phyloP scores from a whole-genome alignment of 2,113 vertebrate genomes.

The Rattus rattus region DNA sequence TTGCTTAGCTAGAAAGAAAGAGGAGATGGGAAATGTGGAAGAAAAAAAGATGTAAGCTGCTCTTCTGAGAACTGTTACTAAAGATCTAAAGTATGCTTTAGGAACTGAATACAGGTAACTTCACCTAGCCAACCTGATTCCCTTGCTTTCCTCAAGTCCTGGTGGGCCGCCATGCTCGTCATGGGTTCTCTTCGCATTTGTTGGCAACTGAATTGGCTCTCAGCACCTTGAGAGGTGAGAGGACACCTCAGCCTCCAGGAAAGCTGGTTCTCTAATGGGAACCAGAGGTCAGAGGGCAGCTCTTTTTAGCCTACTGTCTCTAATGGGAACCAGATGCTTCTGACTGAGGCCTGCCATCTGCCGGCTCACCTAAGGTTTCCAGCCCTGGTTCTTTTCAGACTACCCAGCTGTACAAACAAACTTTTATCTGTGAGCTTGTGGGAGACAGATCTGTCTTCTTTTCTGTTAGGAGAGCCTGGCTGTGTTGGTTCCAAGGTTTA shows the following conservation, averaged over 20 bases:
- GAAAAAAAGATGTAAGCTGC: background rate
- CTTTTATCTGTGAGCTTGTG: constrained; percentile 54
- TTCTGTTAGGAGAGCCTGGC: constrained; percentile 25
- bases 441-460: constrained; percentile 43
- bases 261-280: background rate
- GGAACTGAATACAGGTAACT: constrained; percentile 13
- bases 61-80: constrained; percentile 49
- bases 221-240: constrained; percentile 62
- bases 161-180: background rate
- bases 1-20: background rate
- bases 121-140: constrained; percentile 6
- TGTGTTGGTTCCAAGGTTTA: constrained; percentile 8
- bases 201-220: constrained; percentile 64
- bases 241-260: background rate
- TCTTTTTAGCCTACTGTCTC: constrained; percentile 13
- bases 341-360: constrained; percentile 37
- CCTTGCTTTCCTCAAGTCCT: constrained; percentile 40
- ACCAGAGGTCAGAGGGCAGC: constrained; percentile 44
- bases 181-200: background rate
- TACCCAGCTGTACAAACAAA: constrained; percentile 78
- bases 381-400: constrained; percentile 47
- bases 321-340: constrained; percentile 69
- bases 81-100: constrained; percentile 53
- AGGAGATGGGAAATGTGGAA: too few relatives aligned
- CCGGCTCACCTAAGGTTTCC: constrained; percentile 59